Base-by-base conservation (phyloP, 1,140 invertebrate genomes). In the Bombus waltoni region DNA sequence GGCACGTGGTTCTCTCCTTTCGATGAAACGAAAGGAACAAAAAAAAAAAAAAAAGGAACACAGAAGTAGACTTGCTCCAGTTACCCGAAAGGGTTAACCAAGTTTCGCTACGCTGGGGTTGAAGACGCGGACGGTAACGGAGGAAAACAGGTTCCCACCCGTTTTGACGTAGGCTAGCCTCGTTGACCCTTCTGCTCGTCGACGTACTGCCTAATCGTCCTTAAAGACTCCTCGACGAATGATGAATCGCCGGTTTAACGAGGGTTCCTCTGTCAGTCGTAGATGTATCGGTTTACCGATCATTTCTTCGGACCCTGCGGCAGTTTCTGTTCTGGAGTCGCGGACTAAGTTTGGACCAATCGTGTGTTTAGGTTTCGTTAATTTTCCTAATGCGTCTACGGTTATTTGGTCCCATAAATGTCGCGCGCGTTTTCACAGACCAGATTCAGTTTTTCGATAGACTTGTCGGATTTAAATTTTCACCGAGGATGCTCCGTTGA, bases 201-300 rank as follows among this genome's bases (percentile, higher is more conserved):
- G 77, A 85, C 75, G 70, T 71, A 25, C 53, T 25, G 71, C 83
- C 81, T 90, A 89, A 89, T 87, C 86, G 85, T 81, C 80, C 87
- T 84, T 91, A 87, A 85, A 88, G 86, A 87, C 83, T 86, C 82
- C 82, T 77, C 74, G 35, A 53, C 53, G 81, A 92, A 88, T 90
- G 91, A 91, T 87, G 89, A 89, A 88, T 92, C 80, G 90, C 73
- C 57, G 77, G 85, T 86, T 88, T 91, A 90, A 92, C 88, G 88
- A 90, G 90, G 87, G 83, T 83, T 74, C 53, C 44, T 53, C 35
- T 9, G 22, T 2, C 44, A 25, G 65, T 32, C 2, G 47, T 35
- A 32, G 75, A 81, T 84, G 44, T 88, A 85, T 89, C 86, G 86
- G 87, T 57, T 77, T 81, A 84, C 76, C 85, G 40, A 62, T 77